These are phyloP conservation scores for Eutrigla gurnardus DNA, from an alignment of 2,797 vertebrate genomes.

Conservation along the genomic window DNA sequence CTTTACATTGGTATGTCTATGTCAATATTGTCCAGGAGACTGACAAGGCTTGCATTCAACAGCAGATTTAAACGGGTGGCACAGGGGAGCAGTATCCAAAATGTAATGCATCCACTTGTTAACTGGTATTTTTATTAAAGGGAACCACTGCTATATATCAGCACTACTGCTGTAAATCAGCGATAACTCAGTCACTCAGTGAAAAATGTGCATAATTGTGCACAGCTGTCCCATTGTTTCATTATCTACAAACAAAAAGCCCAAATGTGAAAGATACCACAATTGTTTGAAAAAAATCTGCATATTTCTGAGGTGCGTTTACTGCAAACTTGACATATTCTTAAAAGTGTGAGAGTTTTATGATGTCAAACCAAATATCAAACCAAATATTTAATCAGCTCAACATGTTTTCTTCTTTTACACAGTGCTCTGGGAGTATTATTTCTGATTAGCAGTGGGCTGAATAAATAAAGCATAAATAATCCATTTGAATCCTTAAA, in stretches of 20 bases:
- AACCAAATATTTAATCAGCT: neutral
- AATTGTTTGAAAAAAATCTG: neutral
- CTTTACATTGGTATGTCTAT: slow-evolving; percentile 73
- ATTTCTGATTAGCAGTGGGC: neutral
- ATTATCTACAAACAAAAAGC: neutral
- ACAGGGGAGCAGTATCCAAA: slow-evolving; percentile 31
- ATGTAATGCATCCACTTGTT: slow-evolving; percentile 58
- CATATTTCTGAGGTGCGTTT: neutral
- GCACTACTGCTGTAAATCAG: neutral
- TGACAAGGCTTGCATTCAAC: slow-evolving; percentile 71
- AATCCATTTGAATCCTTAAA: neutral
- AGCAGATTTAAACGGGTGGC: slow-evolving; percentile 48
- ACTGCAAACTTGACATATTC: neutral
- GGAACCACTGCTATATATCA: neutral
- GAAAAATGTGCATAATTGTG: neutral
- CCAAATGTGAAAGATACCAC: neutral
- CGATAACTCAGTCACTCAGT: neutral
- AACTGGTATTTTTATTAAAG: slow-evolving; percentile 13
- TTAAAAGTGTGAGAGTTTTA: neutral
- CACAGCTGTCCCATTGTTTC: neutral
- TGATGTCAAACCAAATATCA: neutral
- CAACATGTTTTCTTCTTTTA: neutral
- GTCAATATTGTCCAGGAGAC: slow-evolving; percentile 67
- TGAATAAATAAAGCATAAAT: neutral
- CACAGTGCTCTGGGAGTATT: neutral